These are phyloP conservation scores for Phrynocephalus guinanensis DNA, from an alignment of 2,797 vertebrate genomes.

Conservation along the genomic window DNA sequence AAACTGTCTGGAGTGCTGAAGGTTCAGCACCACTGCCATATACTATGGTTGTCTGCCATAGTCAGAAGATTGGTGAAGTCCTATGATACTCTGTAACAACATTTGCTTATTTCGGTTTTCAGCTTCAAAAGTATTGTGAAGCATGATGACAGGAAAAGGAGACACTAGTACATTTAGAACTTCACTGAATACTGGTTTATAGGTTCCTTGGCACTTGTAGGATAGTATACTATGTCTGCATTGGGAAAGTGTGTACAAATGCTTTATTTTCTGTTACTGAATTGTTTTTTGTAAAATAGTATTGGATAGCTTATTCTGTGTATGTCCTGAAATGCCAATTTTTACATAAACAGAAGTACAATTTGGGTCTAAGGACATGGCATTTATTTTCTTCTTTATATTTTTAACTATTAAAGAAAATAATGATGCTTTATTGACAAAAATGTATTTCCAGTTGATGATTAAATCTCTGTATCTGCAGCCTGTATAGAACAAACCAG, in stretches of 20 bases:
- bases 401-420: not conserved
- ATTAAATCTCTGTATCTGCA: not conserved
- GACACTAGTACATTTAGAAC: not conserved
- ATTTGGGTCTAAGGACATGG: not conserved
- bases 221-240: not conserved
- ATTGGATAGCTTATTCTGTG: not conserved
- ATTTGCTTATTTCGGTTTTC: not conserved
- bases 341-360: not conserved
- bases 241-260: not conserved
- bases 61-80: not conserved
- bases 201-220: not conserved
- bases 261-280: not conserved
- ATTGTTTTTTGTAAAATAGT: not conserved
- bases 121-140: not conserved
- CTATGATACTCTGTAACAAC: not conserved
- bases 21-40: too few species aligned
- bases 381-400: not conserved
- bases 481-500: not conserved
- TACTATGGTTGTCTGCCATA: not conserved
- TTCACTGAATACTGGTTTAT: not conserved
- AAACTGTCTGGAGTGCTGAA: not conserved
- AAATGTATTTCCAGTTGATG: not conserved
- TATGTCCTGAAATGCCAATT: not conserved
- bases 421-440: not conserved
- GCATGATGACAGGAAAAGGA: not conserved